Base-by-base conservation (phyloP, 2,888 invertebrate species). In the Coecobrya sp. region DNA sequence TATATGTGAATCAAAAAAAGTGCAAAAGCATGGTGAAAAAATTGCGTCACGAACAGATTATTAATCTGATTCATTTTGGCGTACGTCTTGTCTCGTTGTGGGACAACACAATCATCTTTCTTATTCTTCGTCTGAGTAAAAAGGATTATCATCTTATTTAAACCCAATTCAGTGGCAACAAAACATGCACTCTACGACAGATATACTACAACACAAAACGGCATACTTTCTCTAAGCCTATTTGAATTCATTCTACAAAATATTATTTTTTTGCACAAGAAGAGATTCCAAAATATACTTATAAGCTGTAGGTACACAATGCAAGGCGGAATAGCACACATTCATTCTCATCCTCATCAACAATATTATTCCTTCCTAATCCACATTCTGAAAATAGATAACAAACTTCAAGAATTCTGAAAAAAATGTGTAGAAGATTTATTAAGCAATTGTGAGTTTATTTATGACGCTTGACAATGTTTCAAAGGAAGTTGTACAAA, bases 11-110 rank as follows among this genome's bases (percentile, higher is more conserved):
- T 89, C 59, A 79, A 79, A 79, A 76, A 76, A 55, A 49, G 36
- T 25, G 52, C 76, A 87, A 42, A 36, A 76, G 30, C 19, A 52
- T 36, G 52, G 22, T 73, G 19, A 49, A 89, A 65, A 86, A 90
- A 86, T 90, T 90, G 90, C 90, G 65, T 90, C 90, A 90, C 90
- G 90, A 90, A 36, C 90, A 90, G 86, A 86, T 90, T 89, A 90
- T 90, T 90, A 90, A 76, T 79, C 90, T 90, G 90, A 90, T 90
- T 86, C 90, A 90, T 19, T 62, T 86, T 62, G 85, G 76, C 55
- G 65, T 13, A 70, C 13, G 81, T 19, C 81, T 62, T 65, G 84
- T 62, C 65, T 84, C 65, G 13, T 84, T 85, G 89, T 89, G 89
- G 84, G 73, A 89, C 84, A 84, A 84, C 89, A 89, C 73, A 84